Conservation (phyloP, 1,140 invertebrate species). For the Mizuhopecten yessoensis region DNA sequence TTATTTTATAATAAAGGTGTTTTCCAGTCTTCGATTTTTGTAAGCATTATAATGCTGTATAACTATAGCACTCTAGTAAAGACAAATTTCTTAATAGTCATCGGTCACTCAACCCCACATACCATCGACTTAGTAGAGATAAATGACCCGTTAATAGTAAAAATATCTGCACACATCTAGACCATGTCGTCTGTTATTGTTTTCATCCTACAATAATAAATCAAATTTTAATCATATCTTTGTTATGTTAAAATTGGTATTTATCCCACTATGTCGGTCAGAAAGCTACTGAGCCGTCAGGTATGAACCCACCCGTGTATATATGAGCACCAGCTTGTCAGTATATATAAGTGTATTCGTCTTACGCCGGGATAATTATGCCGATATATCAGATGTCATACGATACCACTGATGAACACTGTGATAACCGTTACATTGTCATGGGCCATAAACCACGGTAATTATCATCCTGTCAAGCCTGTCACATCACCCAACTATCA, state of each 20-base stretch:
- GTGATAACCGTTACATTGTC: slow-evolving; percentile 26
- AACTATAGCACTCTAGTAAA: background rate
- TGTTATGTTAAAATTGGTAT: slow-evolving; percentile 15
- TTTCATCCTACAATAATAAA: slow-evolving; percentile 8
- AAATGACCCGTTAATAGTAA: background rate
- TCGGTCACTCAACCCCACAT: background rate
- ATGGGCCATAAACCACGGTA: slow-evolving; percentile 30
- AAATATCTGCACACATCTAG: background rate
- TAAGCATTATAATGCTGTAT: background rate
- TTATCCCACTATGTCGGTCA: background rate
- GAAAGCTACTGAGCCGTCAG: background rate
- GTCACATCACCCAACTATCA: slow-evolving; percentile 25
- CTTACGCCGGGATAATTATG: background rate
- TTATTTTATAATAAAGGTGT: too few relatives aligned
- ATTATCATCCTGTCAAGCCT: slow-evolving; percentile 21
- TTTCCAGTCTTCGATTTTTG: too few relatives aligned
- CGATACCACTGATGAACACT: slow-evolving; percentile 19
- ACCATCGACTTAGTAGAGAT: background rate
- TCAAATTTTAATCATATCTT: slow-evolving; percentile 36
- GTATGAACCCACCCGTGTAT: background rate
- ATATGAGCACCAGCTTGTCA: background rate
- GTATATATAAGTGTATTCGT: background rate
- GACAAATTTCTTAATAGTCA: background rate
- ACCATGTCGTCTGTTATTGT: slow-evolving; percentile 1
- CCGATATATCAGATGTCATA: slow-evolving; percentile 24